Conservation (phyloP, 2,113 vertebrate genomes). For the Neolamprologus falcicula region DNA sequence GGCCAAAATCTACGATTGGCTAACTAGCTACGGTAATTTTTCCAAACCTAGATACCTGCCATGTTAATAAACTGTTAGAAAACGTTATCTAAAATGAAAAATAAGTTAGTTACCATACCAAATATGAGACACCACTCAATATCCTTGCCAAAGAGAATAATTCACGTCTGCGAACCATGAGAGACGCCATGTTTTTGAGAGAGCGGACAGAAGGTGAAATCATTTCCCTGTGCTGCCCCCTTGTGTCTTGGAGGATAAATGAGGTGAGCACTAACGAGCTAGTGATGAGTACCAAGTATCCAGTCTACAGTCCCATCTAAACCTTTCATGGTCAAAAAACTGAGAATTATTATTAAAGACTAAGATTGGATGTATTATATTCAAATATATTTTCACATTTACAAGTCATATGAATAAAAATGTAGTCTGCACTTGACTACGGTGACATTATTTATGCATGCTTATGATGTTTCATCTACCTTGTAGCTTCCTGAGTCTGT, state of each 20-base stretch:
- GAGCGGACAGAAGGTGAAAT: not conserved
- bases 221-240: not conserved
- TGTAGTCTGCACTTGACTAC: not conserved
- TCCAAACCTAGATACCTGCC: not conserved
- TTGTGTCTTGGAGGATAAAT: not conserved
- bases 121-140: not conserved
- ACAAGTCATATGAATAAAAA: not conserved
- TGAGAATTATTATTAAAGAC: not conserved
- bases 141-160: constrained; percentile 44
- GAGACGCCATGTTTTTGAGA: constrained; percentile 53
- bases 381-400: not conserved
- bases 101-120: constrained; percentile 26
- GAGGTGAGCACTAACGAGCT: not conserved
- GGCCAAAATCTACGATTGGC: not conserved
- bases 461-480: not conserved
- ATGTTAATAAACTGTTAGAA: not conserved
- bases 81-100: not conserved
- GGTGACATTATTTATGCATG: not conserved
- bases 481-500: not conserved
- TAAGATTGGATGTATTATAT: not conserved
- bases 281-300: not conserved
- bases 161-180: constrained; percentile 8
- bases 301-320: not conserved
- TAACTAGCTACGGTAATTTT: not conserved
- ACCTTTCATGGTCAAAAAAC: not conserved